phyloP scores from a whole-genome alignment of 1,140 invertebrate genomes.

The Brachionus plicatilis region DNA sequence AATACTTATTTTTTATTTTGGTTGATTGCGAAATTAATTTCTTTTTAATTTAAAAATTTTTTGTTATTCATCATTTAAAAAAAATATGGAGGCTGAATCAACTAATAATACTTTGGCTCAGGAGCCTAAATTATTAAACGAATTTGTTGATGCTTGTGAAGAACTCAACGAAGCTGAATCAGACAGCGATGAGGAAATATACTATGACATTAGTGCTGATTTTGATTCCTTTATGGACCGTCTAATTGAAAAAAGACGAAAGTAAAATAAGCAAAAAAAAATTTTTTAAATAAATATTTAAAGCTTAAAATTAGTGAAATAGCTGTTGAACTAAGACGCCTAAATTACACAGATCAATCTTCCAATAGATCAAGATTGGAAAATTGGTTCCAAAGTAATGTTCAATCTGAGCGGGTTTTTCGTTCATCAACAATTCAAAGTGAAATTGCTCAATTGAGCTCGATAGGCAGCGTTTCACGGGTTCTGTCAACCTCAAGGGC shows the following conservation, averaged over 20 bases:
- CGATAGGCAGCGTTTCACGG: neutral
- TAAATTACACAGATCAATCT: neutral
- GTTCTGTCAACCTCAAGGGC: neutral
- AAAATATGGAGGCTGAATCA: neutral
- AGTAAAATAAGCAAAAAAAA: neutral
- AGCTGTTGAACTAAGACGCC: neutral
- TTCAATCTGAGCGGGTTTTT: neutral
- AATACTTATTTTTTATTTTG: neutral
- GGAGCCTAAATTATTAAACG: neutral
- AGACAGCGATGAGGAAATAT: neutral
- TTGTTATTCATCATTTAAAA: neutral
- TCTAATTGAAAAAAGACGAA: neutral
- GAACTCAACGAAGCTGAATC: neutral
- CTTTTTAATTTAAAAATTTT: neutral
- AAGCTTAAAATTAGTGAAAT: neutral
- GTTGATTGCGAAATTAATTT: neutral
- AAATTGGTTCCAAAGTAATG: neutral
- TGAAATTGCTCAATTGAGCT: neutral
- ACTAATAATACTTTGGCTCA: neutral
- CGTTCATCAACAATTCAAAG: slow-evolving; percentile 8
- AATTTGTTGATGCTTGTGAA: neutral
- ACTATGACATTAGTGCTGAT: neutral
- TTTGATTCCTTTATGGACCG: slow-evolving; percentile 5
- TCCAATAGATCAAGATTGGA: neutral
- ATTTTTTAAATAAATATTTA: too few relatives aligned